These are phyloP conservation scores for Rhombomys opimus DNA, from an alignment of 2,113 vertebrate species.

Conservation along the genomic window DNA sequence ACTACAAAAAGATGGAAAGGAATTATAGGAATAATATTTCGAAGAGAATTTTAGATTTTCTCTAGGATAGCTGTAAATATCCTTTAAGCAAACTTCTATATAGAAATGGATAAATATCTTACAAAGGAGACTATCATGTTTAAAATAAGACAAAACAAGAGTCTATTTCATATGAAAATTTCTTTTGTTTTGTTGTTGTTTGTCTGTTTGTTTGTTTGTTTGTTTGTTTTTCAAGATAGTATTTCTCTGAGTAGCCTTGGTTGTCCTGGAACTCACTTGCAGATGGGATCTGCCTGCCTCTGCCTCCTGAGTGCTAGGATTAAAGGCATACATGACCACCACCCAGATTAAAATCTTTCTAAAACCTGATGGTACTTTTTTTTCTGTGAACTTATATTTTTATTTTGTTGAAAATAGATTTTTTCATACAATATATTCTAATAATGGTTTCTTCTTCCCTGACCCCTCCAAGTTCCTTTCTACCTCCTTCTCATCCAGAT, in stretches of 20 bases:
- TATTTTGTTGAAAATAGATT: background rate
- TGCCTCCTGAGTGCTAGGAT: background rate
- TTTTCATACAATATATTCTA: background rate
- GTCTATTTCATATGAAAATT: background rate
- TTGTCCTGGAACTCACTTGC: background rate
- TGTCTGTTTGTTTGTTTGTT: too few species aligned
- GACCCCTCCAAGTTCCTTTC: background rate
- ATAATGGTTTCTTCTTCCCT: background rate
- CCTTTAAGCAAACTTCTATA: conserved; percentile 25
- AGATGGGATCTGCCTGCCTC: background rate
- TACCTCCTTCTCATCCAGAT: too few species aligned
- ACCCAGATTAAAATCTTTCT: background rate
- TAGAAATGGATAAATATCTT: background rate
- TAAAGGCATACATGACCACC: background rate
- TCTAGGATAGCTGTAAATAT: conserved; percentile 24
- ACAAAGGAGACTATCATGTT: background rate
- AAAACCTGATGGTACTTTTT: background rate
- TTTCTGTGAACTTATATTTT: background rate
- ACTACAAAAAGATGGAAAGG: conserved; percentile 42
- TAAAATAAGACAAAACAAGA: background rate
- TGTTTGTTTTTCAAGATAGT: background rate
- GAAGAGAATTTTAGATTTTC: conserved; percentile 43
- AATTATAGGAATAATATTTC: conserved; percentile 36
- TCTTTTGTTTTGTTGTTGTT: too few species aligned
- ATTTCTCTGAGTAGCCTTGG: background rate